phyloP scores from a whole-genome alignment of 2,888 invertebrate genomes.

The Allophyes oxyacanthae region DNA sequence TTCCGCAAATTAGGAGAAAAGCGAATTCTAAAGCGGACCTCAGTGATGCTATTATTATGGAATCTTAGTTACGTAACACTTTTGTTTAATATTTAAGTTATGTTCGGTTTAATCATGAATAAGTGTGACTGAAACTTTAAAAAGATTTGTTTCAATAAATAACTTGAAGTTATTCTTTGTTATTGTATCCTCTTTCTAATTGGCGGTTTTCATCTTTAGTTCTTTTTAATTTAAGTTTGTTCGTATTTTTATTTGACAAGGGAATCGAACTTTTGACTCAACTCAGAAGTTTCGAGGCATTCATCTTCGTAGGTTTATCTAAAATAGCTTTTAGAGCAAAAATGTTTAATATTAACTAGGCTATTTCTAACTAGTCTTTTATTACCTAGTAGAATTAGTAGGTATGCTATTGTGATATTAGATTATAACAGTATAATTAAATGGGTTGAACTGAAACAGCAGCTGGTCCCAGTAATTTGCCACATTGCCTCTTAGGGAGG shows the following conservation, averaged over 20 bases:
- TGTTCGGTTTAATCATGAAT: too few relatives aligned
- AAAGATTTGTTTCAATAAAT: too few relatives aligned
- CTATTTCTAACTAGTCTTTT: not conserved
- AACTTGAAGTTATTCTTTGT: too few relatives aligned
- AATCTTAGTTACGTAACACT: conserved; percentile 51
- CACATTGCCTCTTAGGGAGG: conserved; percentile 13
- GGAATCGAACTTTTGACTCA: too few relatives aligned
- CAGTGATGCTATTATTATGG: conserved; percentile 44
- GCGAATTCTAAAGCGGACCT: conserved; percentile 48
- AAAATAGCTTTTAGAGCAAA: too few relatives aligned
- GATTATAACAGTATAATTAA: conserved; percentile 11
- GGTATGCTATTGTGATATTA: conserved; percentile 12
- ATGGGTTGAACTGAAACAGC: conserved; percentile 13
- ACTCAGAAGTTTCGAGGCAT: too few relatives aligned
- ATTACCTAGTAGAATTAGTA: not conserved
- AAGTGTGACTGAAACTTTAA: not conserved
- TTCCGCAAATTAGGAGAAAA: conserved; percentile 56
- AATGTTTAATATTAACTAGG: too few relatives aligned
- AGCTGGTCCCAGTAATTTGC: conserved; percentile 20
- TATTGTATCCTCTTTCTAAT: too few relatives aligned
- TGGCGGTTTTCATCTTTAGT: too few relatives aligned
- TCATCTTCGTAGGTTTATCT: too few relatives aligned
- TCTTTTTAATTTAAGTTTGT: too few relatives aligned
- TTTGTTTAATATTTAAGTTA: not conserved
- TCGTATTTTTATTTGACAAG: too few relatives aligned